Evolutionary conservation across 1,140 invertebrate genomes (phyloP), one percentile per base, ranked within the genome.

Genomic region (Diorhabda sublineata): DNA sequence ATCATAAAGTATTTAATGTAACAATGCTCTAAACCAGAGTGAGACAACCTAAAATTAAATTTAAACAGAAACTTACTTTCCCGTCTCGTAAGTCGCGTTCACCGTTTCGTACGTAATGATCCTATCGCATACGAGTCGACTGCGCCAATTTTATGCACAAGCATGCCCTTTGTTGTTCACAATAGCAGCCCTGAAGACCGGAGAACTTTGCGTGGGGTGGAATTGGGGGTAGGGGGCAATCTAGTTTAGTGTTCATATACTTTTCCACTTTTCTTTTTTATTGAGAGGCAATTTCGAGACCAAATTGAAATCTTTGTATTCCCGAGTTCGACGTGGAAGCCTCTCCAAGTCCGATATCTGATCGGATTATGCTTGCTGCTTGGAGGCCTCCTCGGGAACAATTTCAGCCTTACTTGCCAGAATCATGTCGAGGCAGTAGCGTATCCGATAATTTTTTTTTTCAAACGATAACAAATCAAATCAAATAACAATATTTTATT

Each of bases 231-330:
- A 52, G 47, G 47, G 59, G 67, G 71, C 74, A 73, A 74, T 76
- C 71, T 69, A 74, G 73, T 78, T 78, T 75, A 75, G 75, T 77
- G 77, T 78, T 76, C 76, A 74, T 76, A 75, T 74, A 76, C 72
- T 75, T 75, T 76, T 71, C 68, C 71, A 66, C 69, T 74, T 73
- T 77, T 71, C 66, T 72, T 72, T 75, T 78, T 76, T 76, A 79
- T 78, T 75, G 78, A 78, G 79, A 80, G 78, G 78, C 79, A 80
- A 80, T 80, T 79, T 79, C 79, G 71, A 75, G 75, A 70, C 76
- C 77, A 80, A 80, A 80, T 80, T 79, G 79, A 80, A 80, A 80
- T 80, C 79, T 80, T 80, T 80, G 76, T 80, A 77, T 77, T 79
- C 74, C 71, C 71, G 75, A 78, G 77, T 73, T 77, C 75, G 74